Conservation (phyloP, 2,113 vertebrate genomes). For the Fukomys damarensis region DNA sequence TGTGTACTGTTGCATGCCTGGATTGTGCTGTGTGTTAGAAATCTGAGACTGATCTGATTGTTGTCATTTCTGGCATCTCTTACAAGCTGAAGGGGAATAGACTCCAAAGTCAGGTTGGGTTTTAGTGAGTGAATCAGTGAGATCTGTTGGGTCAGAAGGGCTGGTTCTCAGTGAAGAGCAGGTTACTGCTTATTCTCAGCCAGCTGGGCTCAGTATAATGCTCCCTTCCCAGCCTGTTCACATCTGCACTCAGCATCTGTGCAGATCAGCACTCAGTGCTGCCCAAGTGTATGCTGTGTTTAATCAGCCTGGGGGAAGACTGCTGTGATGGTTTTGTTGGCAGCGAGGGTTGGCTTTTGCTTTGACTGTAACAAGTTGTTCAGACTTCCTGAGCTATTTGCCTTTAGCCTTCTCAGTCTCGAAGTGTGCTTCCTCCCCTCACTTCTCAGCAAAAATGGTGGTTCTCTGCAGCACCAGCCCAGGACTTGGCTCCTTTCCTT, state of each 20-base stretch:
- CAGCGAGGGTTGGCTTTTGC: neutral
- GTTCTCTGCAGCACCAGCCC: neutral
- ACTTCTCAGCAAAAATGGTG: neutral
- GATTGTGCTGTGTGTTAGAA: neutral
- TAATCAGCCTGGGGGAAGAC: neutral
- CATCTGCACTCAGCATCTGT: neutral
- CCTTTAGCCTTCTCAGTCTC: neutral
- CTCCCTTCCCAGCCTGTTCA: neutral
- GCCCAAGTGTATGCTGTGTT: fast-evolving
- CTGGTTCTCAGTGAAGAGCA: neutral
- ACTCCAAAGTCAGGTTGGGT: neutral
- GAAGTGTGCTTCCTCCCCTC: neutral
- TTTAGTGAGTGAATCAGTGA: neutral
- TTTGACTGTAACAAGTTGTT: neutral
- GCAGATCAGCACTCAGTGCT: neutral
- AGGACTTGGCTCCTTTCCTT: neutral
- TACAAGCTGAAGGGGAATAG: neutral
- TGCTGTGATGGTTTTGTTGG: neutral
- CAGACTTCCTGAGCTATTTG: neutral
- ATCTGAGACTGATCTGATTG: neutral
- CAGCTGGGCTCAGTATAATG: fast-evolving
- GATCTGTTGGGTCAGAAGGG: neutral
- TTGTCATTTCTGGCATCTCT: neutral
- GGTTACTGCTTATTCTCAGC: neutral
- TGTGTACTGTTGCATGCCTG: neutral